phyloP scores from a whole-genome alignment of 2,888 invertebrate species.

The Pegoplata infirma region DNA sequence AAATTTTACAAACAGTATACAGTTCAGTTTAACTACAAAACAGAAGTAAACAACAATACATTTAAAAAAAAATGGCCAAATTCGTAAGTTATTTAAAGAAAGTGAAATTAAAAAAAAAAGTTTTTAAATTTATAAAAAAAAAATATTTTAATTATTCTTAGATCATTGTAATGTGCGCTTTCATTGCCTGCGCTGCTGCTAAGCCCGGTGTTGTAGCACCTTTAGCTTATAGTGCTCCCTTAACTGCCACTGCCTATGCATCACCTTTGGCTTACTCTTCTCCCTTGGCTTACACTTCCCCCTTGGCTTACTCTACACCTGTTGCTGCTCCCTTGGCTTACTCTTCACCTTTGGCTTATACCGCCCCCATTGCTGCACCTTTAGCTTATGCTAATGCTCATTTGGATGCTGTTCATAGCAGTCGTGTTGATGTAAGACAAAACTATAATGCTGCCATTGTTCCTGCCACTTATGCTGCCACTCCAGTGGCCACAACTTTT shows the following conservation, averaged over 20 bases:
- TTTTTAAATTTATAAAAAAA: not conserved
- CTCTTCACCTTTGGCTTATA: constrained; percentile 50
- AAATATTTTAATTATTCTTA: not conserved
- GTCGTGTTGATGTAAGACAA: constrained; percentile 51
- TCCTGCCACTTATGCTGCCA: constrained; percentile 54
- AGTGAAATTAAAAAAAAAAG: not conserved
- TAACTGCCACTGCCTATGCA: constrained; percentile 44
- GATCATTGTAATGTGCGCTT: constrained; percentile 56
- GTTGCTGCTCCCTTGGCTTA: constrained; percentile 26
- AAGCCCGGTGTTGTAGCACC: constrained; percentile 54
- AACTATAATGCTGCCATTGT: constrained; percentile 59
- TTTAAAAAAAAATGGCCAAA: constrained; percentile 30
- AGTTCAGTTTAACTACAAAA: not conserved
- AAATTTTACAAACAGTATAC: not conserved
- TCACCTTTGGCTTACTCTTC: constrained; percentile 35
- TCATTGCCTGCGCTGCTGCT: constrained; percentile 60
- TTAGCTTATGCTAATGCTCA: constrained; percentile 55
- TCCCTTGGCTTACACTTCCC: constrained; percentile 29
- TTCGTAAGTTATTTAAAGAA: constrained; percentile 21
- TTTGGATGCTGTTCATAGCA: constrained; percentile 51
- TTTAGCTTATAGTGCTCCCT: constrained; percentile 23
- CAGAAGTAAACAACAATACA: not conserved
- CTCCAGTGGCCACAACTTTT: constrained; percentile 28
- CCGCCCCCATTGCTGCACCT: constrained; percentile 43
- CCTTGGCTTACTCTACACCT: constrained; percentile 19